phyloP scores from a whole-genome alignment of 1,140 invertebrate species.

The Drosophila fuyamai region DNA sequence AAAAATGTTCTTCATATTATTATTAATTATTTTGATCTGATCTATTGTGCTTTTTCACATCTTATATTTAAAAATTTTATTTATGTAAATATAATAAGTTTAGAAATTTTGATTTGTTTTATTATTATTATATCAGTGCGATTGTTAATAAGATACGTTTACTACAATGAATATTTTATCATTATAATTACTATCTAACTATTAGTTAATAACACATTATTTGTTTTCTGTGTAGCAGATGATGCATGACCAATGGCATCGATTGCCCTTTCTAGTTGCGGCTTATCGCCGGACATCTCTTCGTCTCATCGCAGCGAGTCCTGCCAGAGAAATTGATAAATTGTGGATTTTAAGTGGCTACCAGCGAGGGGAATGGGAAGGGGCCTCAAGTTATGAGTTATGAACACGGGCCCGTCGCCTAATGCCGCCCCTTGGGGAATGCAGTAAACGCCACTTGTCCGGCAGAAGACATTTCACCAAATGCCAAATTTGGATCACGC shows the following conservation, averaged over 20 bases:
- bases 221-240: conserved; percentile 36
- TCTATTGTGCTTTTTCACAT: no score
- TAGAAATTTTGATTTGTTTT: no score
- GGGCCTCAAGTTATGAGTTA: conserved; percentile 31
- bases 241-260: conserved; percentile 55
- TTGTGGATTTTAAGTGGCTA: conserved; percentile 71
- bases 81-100: no score
- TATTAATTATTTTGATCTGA: no score
- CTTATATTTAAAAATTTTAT: no score
- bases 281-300: conserved; percentile 65
- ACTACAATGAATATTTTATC: no score
- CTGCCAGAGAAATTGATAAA: conserved; percentile 72
- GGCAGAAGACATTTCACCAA: conserved; percentile 64
- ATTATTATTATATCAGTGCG: no score
- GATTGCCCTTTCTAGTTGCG: conserved; percentile 26
- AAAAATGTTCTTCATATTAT: no score
- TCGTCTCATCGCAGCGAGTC: conserved; percentile 37
- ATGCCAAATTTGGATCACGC: conserved; percentile 79
- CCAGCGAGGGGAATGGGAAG: background rate
- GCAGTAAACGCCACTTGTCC: conserved; percentile 46
- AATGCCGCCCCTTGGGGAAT: conserved; percentile 57
- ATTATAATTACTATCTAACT: no score
- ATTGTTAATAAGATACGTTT: no score
- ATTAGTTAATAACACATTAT: background rate
- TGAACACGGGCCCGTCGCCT: conserved; percentile 42